These are phyloP conservation scores for Gopherus evgoodei DNA, from an alignment of 2,113 vertebrate species.

Conservation along the genomic window DNA sequence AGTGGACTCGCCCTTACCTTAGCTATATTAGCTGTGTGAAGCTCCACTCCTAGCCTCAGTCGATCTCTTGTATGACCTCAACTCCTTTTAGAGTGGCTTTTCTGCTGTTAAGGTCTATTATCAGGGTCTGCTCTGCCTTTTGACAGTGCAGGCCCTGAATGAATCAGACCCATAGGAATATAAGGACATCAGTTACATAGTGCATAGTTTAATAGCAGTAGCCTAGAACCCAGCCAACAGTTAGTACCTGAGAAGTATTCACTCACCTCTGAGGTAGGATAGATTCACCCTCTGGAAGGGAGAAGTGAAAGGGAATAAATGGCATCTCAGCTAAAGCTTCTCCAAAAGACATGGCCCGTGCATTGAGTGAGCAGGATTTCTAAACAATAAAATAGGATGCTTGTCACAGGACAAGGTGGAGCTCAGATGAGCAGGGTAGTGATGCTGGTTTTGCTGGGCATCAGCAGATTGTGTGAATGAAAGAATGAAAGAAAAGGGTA, in stretches of 20 bases:
- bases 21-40: background rate
- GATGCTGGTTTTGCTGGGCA: background rate
- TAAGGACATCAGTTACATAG: background rate
- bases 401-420: background rate
- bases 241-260: background rate
- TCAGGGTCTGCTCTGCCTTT: background rate
- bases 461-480: background rate
- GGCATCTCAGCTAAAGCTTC: background rate
- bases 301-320: background rate
- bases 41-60: too few relatives aligned
- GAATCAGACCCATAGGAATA: background rate
- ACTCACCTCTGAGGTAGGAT: background rate
- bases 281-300: fast-evolving
- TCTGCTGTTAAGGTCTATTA: background rate
- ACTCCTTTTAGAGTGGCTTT: background rate
- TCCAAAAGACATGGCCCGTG: background rate
- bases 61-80: background rate
- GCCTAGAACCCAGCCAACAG: background rate
- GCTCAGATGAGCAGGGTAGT: background rate
- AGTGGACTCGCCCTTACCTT: background rate
- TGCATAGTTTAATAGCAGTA: background rate
- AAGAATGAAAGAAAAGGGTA: background rate
- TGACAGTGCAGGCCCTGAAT: background rate
- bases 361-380: background rate
- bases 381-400: background rate